Evolutionary conservation across 1,140 invertebrate species (phyloP), one percentile per base, ranked within the genome.

Genomic region (Rhagoletis zephyria): DNA sequence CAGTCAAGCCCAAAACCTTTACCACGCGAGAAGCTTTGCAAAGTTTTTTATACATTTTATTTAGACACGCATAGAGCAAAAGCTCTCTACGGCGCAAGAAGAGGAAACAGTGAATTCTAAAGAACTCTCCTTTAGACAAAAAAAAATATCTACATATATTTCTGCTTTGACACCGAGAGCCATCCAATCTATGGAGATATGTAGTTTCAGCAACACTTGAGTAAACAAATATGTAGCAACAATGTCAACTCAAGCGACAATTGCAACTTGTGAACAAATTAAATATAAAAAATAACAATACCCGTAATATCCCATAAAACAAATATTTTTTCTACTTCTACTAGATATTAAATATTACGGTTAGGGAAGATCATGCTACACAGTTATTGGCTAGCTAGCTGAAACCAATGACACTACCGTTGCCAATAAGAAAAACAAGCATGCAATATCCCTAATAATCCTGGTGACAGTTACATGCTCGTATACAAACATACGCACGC

Each of bases 341-440:
- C 19, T 9, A 19, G n/a, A 81, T 19, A 81, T 30, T 10, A 81
- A 56, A 81, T 56, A 56, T 30, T 56, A 74, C 0, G 30, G 48
- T 81, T 48, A 59, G 74, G 1, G 74, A 59, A 48, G 0, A 81
- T 81, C 56, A 81, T 59, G 74, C 30, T 30, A 30, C 30, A 30
- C 30, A 30, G 30, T 9, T 19, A 56, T 81, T 81, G 74, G 74
- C 16, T 56, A 56, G 45, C 19, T 81, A 19, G 19, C 5, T 16
- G 74, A 9, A 14, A 56, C 2, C n/a, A 30, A 59, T 81, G 74
- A 3, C 45, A 30, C 5, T 59, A 81, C n/a, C 74, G 74, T 81
- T 81, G 56, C 74, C 74, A 81, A 81, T 81, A 81, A 81, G 51
- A 19, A 81, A 56, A 81, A 81, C 74, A 81, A 81, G 48, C 45